Conservation (phyloP, 2,113 vertebrate genomes). For the Promerops cafer region DNA sequence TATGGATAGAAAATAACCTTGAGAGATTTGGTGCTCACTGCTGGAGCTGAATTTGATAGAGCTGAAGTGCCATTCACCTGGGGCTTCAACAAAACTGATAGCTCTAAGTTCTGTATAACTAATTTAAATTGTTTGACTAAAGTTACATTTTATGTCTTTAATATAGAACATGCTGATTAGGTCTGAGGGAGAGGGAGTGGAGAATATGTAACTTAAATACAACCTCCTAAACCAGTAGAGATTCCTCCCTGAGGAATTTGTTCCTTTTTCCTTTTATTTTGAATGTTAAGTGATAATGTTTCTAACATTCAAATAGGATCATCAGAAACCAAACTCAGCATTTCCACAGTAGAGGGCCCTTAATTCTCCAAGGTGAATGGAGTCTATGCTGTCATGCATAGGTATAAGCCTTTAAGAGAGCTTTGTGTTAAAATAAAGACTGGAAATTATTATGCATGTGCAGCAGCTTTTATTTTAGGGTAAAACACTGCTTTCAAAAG, state of each 20-base stretch:
- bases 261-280: not conserved
- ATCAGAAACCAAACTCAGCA: not conserved
- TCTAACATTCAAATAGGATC: not conserved
- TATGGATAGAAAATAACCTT: conserved; percentile 34
- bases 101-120: not conserved
- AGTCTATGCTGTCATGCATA: not conserved
- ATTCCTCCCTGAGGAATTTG: not conserved
- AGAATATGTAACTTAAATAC: not conserved
- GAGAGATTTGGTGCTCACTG: not conserved
- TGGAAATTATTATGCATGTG: not conserved
- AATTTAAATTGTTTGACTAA: conserved; percentile 31
- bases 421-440: not conserved
- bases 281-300: not conserved
- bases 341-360: not conserved
- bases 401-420: not conserved
- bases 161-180: not conserved
- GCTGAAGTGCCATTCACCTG: not conserved
- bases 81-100: conserved; percentile 19
- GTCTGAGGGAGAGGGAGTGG: not conserved
- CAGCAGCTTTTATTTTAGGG: not conserved
- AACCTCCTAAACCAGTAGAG: not conserved
- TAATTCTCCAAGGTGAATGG: not conserved
- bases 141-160: conserved; percentile 24
- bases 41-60: not conserved
- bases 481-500: not conserved